Percentiles rank a stretch among this genome's conserved stretches.
phyloP scores from a whole-genome alignment of 2,113 vertebrate species.

The Apus apus region DNA sequence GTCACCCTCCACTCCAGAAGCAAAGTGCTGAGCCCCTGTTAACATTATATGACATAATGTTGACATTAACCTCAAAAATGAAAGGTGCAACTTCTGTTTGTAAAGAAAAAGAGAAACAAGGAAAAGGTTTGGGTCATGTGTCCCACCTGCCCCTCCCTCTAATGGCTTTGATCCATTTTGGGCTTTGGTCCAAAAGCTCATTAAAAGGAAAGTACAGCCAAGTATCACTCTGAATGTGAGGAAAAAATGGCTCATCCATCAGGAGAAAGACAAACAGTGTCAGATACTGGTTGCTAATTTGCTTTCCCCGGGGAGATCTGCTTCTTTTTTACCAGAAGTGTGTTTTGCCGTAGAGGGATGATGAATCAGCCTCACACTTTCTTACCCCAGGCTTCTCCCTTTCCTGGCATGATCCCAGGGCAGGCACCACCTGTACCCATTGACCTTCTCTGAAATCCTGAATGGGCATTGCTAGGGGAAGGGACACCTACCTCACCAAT shows the following conservation, averaged over 20 bases:
- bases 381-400: not conserved
- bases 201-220: conserved; percentile 68
- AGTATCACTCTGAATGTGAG: conserved; percentile 43
- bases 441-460: not conserved
- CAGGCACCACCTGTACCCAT: not conserved
- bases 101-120: conserved; percentile 23
- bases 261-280: conserved; percentile 53
- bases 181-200: conserved; percentile 64
- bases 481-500: not conserved
- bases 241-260: conserved; percentile 39
- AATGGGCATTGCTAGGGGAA: not conserved
- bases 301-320: not conserved
- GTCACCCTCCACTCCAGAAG: not conserved
- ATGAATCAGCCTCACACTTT: not conserved
- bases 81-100: conserved; percentile 6
- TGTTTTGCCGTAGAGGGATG: not conserved
- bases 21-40: not conserved
- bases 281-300: conserved; percentile 48
- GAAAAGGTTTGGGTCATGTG: not conserved
- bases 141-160: not conserved
- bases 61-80: not conserved
- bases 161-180: conserved; percentile 50
- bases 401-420: not conserved
- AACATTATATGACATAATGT: not conserved
- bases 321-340: not conserved